Conservation (phyloP, 2,113 vertebrate genomes). For the Stegostoma tigrinum region DNA sequence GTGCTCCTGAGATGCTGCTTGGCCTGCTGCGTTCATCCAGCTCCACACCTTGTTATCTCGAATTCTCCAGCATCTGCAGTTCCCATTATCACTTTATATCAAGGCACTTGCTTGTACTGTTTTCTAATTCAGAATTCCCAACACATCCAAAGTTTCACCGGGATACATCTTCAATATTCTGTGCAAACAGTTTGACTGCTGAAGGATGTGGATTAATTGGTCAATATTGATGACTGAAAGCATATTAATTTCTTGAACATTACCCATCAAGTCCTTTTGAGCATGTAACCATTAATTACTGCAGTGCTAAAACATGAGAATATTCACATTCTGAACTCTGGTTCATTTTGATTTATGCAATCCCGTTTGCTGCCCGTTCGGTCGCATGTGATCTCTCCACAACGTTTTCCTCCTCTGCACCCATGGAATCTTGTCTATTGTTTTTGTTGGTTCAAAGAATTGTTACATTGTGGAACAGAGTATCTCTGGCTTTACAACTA, state of each 20-base stretch:
- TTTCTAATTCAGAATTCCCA: background rate
- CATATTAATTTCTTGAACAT: background rate
- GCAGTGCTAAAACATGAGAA: background rate
- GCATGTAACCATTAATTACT: background rate
- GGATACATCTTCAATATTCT: background rate
- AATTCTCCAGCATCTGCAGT: no score
- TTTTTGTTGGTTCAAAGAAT: background rate
- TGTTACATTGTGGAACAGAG: background rate
- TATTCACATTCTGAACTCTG: background rate
- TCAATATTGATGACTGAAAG: background rate
- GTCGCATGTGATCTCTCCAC: background rate
- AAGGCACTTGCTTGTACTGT: background rate
- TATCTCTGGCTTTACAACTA: background rate
- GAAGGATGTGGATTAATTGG: background rate
- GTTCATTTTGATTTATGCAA: background rate
- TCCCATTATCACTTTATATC: no score
- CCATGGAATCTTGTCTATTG: background rate
- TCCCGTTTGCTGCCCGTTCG: background rate
- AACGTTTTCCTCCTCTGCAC: background rate
- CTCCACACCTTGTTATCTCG: no score
- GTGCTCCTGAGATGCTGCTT: no score
- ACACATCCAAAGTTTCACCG: background rate
- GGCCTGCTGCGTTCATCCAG: no score
- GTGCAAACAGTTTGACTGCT: background rate
- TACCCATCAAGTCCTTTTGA: background rate